phyloP scores from a whole-genome alignment of 2,888 invertebrate species.

The Zaprionus obscuricornis region DNA sequence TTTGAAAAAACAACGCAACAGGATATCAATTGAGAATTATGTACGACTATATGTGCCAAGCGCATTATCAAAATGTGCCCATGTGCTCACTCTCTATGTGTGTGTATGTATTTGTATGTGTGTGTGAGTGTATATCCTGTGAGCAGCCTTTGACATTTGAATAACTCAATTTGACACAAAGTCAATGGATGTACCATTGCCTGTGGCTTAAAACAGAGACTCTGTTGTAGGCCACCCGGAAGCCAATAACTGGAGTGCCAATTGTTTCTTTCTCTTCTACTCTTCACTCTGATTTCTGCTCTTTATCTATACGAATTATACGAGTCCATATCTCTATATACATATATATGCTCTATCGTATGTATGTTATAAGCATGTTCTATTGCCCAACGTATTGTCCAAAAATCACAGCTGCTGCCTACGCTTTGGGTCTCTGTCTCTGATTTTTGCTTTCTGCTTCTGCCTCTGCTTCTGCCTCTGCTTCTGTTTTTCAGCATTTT shows the following conservation, averaged over 20 bases:
- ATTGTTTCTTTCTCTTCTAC: no score
- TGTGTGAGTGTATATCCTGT: constrained; percentile 11
- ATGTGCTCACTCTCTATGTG: constrained; percentile 39
- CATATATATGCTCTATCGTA: no score
- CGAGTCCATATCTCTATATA: no score
- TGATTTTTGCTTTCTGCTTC: no score
- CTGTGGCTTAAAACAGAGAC: constrained; percentile 15
- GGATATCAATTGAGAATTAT: constrained; percentile 81
- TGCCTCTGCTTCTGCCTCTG: constrained; percentile 2
- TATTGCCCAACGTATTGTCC: no score
- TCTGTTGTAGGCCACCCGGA: constrained; percentile 66
- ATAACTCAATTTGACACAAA: constrained; percentile 78
- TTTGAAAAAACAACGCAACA: constrained; percentile 82
- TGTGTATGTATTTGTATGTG: constrained; percentile 7
- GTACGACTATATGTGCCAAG: constrained; percentile 19
- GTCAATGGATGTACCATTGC: constrained; percentile 66
- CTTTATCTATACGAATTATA: no score
- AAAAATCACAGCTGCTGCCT: no score
- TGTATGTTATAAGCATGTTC: no score
- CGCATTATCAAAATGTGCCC: constrained; percentile 73
- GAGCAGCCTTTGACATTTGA: constrained; percentile 55
- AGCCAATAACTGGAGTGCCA: constrained; percentile 63
- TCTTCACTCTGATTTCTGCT: no score
- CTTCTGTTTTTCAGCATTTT: background rate
- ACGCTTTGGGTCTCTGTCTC: no score